These are phyloP conservation scores for Nebria brevicollis DNA, from an alignment of 2,888 invertebrate species.

Conservation along the genomic window DNA sequence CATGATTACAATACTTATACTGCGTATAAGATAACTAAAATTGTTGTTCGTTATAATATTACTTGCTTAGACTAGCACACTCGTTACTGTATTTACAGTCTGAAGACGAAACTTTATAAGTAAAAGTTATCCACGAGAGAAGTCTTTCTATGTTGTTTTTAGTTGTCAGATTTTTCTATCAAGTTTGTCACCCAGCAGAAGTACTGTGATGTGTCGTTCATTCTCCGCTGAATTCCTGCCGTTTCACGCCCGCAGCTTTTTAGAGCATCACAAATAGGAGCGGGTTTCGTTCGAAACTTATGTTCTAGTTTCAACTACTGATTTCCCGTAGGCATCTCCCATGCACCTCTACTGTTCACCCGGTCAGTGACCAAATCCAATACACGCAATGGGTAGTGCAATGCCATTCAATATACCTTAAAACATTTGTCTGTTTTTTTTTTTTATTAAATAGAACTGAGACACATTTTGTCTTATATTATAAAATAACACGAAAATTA, in stretches of 20 bases:
- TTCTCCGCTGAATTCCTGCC: not conserved
- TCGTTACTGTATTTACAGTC: not conserved
- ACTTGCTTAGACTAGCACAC: too few species aligned
- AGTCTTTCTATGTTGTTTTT: not conserved
- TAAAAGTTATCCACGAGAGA: not conserved
- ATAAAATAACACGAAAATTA: too few species aligned
- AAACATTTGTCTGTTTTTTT: too few species aligned
- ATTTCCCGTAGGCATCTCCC: constrained; percentile 29
- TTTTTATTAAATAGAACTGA: too few species aligned
- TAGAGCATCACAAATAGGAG: constrained; percentile 14
- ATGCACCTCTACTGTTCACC: not conserved
- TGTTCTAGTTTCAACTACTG: constrained; percentile 28
- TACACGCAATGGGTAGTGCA: not conserved
- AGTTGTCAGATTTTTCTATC: constrained; percentile 2
- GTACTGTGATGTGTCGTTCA: constrained; percentile 1
- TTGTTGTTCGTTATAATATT: not conserved
- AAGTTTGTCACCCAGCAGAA: constrained; percentile 9
- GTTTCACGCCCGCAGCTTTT: constrained; percentile 17
- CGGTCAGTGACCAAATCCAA: not conserved
- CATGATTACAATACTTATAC: too few species aligned
- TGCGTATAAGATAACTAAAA: too few species aligned
- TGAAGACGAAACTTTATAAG: not conserved
- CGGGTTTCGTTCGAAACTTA: constrained; percentile 2
- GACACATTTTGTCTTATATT: too few species aligned
- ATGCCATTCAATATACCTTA: not conserved